Evolutionary conservation across 35 echinoderm and acorn worm genomes (phyloP).

Genomic region (Anneissia japonica): DNA sequence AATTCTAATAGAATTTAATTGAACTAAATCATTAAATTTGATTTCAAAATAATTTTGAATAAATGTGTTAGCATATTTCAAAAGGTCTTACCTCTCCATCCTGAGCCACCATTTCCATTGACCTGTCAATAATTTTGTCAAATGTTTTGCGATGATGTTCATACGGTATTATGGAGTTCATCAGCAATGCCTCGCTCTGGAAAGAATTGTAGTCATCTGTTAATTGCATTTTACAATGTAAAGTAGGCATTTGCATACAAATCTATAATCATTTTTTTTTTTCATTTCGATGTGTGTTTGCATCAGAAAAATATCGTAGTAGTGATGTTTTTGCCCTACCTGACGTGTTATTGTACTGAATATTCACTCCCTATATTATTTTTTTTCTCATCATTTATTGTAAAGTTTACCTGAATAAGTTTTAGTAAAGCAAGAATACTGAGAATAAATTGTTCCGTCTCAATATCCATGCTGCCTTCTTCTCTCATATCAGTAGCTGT

Average conservation of each 20-base stretch:
- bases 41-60: too few relatives aligned
- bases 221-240: too few relatives aligned
- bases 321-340: too few relatives aligned
- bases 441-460: slow-evolving; percentile 43
- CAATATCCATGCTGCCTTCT: slow-evolving; percentile 4
- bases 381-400: background rate
- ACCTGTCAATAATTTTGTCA: slow-evolving; percentile 70
- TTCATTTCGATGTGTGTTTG: too few relatives aligned
- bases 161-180: slow-evolving; percentile 61
- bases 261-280: too few relatives aligned
- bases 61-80: too few relatives aligned
- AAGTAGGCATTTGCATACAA: too few relatives aligned
- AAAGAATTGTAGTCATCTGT: too few relatives aligned
- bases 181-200: slow-evolving; percentile 70
- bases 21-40: too few relatives aligned
- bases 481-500: background rate
- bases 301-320: too few relatives aligned
- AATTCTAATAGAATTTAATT: too few relatives aligned
- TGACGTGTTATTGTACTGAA: too few relatives aligned
- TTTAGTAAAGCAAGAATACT: slow-evolving; percentile 66
- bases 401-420: slow-evolving; percentile 96
- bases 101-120: slow-evolving; percentile 58
- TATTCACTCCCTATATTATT: background rate
- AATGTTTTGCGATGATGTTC: slow-evolving; percentile 61
- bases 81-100: slow-evolving; percentile 69